Evolutionary conservation across 1,140 invertebrate species (phyloP), one percentile per base, ranked within the genome.

Genomic region (Listronotus bonariensis): DNA sequence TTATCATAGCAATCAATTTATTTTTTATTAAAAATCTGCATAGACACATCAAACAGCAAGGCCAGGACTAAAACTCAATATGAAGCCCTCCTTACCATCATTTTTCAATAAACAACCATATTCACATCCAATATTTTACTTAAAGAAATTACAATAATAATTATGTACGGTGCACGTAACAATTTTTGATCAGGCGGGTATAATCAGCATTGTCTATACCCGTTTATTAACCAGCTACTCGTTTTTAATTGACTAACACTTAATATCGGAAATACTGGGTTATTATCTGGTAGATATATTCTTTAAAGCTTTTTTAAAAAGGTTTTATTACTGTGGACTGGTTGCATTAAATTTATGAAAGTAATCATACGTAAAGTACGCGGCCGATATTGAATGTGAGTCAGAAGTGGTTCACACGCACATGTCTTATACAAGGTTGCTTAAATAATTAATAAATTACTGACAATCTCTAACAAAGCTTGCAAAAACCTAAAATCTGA

Each of bases 301-400:
- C 45, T 48, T 48, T 48, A 48, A 20, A 9, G 10, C 45, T 48
- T 48, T 48, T 48, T 48, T 20, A 48, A 9, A 48, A 48, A 48
- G 4, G 18, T 20, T 20, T 48, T 48, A 48, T 48, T 48, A 48
- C 45, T 3, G 9, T 12, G 9, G 15, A 26, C 9, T 48, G 18
- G 15, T 15, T 17, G 20, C 20, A 26, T 3, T 26, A 26, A 45
- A 48, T 48, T 48, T 18, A 26, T 48, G 18, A 18, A 48, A 48
- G 17, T 26, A 20, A 20, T 48, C 45, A 48, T 48, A 48, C 18
- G 45, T 26, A 48, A 48, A 48, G 18, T 48, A 48, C 7, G 45
- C 26, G 45, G 45, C 14, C 42, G n/a, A 7, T 18, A 43, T 10
- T 15, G 15, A 12, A 10, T 18, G 45, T 20, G 15, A 20, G 17